These are phyloP conservation scores for Gallinago nigripennis DNA, from an alignment of 2,797 vertebrate genomes.

Conservation along the genomic window DNA sequence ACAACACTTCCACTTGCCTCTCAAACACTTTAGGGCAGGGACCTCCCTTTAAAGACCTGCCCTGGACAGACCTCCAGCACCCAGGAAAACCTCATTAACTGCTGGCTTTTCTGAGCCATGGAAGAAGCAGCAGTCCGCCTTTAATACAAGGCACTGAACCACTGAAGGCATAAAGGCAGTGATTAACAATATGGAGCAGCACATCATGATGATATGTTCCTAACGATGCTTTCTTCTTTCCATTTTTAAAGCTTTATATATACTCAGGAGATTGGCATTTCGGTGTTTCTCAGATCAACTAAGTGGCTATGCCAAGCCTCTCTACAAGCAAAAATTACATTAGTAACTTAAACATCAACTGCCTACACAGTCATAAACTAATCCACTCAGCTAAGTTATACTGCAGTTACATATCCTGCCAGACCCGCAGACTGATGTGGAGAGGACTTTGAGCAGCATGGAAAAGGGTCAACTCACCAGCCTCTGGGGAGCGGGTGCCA, in stretches of 20 bases:
- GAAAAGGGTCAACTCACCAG: background rate
- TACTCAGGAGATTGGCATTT: background rate
- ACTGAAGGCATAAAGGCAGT: background rate
- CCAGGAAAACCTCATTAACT: background rate
- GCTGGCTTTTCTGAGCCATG: background rate
- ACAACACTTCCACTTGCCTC: background rate
- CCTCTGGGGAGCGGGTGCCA: background rate
- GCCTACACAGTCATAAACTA: slow-evolving; percentile 5
- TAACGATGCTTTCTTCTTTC: background rate
- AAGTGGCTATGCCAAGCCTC: background rate
- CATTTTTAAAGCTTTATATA: background rate
- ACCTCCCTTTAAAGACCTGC: background rate
- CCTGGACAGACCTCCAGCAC: background rate
- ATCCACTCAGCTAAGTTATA: background rate
- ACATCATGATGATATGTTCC: background rate
- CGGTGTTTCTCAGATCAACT: background rate
- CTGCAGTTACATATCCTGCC: background rate
- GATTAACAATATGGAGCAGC: background rate
- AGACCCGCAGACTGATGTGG: background rate
- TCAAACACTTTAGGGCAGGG: background rate
- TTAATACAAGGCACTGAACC: background rate
- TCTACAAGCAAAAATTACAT: slow-evolving; percentile 3
- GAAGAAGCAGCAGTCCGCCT: background rate
- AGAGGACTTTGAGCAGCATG: background rate
- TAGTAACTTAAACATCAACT: slow-evolving; percentile 16